Base-by-base conservation (phyloP, 1,140 invertebrate species). In the Cydia strobilella region DNA sequence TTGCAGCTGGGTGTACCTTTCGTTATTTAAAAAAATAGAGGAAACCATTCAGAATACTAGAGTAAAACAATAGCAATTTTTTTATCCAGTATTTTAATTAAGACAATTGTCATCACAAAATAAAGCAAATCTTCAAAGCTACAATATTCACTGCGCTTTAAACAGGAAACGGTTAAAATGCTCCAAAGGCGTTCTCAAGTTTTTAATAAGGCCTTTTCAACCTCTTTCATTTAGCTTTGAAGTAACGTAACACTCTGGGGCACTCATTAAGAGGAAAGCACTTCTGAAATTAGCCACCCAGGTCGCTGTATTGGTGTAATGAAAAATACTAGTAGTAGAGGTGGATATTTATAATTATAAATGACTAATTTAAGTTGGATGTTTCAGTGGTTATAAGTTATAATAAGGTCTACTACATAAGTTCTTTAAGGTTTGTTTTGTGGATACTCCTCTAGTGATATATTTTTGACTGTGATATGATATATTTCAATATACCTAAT, bases 231-330 rank as follows among this genome's bases (percentile, higher is more conserved):
- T 35, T 42, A 18, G 15, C 65, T 69, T 69, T 69, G 65, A 69
- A 69, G 65, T 69, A 31, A 72, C 27, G 71, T 73, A 39, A 75
- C 73, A 72, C 31, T 59, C 63, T 45, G 48, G 63, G 48, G 39
- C 72, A 76, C 75, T 77, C 77, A 74, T 78, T 66, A 65, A 51
- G 66, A 72, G 72, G 74, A 75, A 77, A 72, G 75, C 73, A 75
- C 74, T 76, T 72, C 75, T 27, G 3, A 63, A 81, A 81, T 81
- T 81, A 77, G 63, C 76, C 75, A 27, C 66, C 25, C 45, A 63
- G 63, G 45, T 45, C n/a, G 42, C 31, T 42, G 51, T 72, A 75
- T 69, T 65, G 75, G 74, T 63, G 77, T 73, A 75, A 59, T 75
- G 63, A 42, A 69, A 6, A 39, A 20, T n/a, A 23, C 54, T 59